These are phyloP conservation scores for Pangasianodon hypophthalmus DNA, from an alignment of 2,113 vertebrate species.

Conservation along the genomic window DNA sequence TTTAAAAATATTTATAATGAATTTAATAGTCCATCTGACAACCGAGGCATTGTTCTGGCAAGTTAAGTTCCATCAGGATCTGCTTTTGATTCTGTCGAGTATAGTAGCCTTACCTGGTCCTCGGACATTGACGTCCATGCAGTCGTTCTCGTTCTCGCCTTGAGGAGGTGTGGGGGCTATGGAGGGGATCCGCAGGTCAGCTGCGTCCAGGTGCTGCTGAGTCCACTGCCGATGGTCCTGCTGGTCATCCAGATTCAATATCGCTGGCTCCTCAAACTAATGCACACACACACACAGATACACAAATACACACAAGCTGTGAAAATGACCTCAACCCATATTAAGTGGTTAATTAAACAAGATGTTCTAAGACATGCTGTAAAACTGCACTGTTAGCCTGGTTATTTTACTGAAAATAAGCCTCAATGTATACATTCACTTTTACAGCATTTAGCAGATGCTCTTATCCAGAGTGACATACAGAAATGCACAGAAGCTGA, in stretches of 20 bases:
- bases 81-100: background rate
- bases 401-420: background rate
- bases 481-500: background rate
- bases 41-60: background rate
- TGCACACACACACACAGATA: background rate
- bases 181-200: conserved; percentile 89
- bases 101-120: conserved; percentile 82
- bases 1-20: background rate
- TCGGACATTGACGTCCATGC: conserved; percentile 95
- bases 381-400: background rate
- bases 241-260: conserved; percentile 83
- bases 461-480: background rate
- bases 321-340: background rate
- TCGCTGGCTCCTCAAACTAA: conserved; percentile 89
- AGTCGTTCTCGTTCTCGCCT: conserved; percentile 91
- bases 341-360: background rate
- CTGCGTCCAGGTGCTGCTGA: conserved; percentile 95
- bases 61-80: background rate
- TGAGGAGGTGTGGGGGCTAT: conserved; percentile 95
- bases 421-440: background rate
- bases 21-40: background rate
- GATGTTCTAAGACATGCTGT: background rate
- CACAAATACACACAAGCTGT: background rate
- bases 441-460: background rate
- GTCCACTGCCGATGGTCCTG: conserved; percentile 97